Evolutionary conservation across 1,140 invertebrate species (phyloP).

Genomic region (Bombus picipes): DNA sequence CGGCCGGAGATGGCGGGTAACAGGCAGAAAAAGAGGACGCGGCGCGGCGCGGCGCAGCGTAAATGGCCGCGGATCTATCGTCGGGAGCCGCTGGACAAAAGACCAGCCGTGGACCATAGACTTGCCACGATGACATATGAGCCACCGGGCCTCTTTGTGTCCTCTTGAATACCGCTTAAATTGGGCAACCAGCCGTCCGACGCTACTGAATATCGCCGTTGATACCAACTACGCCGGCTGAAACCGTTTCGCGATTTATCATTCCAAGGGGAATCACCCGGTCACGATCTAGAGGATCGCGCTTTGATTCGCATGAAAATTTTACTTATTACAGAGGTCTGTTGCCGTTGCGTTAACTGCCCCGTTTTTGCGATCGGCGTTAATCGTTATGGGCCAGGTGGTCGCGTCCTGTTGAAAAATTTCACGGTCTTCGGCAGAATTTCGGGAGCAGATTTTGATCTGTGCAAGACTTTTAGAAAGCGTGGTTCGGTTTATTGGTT

Average conservation of each 20-base stretch:
- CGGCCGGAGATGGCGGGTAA: conserved; percentile 39
- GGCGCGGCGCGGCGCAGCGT: conserved; percentile 36
- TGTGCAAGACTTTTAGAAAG: too few relatives aligned
- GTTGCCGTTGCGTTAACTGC: too few relatives aligned
- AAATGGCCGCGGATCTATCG: conserved; percentile 69
- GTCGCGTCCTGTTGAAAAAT: too few relatives aligned
- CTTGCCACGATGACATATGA: conserved; percentile 78
- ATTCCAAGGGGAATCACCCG: conserved; percentile 17
- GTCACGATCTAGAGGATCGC: neutral
- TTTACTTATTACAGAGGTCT: neutral
- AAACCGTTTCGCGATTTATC: conserved; percentile 68
- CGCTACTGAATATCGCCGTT: conserved; percentile 70
- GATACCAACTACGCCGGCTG: conserved; percentile 31
- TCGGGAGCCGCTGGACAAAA: conserved; percentile 56
- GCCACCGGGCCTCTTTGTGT: conserved; percentile 77
- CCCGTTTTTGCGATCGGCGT: too few relatives aligned
- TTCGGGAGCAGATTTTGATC: too few relatives aligned
- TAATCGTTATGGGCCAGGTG: too few relatives aligned
- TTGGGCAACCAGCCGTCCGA: conserved; percentile 71
- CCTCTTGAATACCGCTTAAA: conserved; percentile 79
- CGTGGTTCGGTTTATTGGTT: too few relatives aligned
- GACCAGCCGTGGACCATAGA: conserved; percentile 52
- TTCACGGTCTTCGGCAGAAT: too few relatives aligned
- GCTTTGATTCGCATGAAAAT: conserved; percentile 25
- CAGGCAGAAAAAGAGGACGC: neutral